These are phyloP conservation scores for Sesia bembeciformis DNA, from an alignment of 2,888 invertebrate genomes.

Conservation along the genomic window DNA sequence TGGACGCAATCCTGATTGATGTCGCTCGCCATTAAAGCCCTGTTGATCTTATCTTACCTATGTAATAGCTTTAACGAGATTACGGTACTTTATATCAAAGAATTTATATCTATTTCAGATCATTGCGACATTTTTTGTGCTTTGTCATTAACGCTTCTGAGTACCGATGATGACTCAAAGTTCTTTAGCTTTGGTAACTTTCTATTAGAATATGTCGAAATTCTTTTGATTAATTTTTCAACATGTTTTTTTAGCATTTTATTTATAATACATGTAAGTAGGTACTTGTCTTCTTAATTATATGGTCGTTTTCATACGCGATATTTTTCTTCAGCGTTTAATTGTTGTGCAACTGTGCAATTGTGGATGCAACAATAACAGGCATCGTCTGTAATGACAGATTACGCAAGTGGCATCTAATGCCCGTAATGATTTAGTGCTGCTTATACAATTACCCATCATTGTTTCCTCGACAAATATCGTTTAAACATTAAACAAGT, in stretches of 20 bases:
- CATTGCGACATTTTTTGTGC: no score
- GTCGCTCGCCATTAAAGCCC: slow-evolving; percentile 46
- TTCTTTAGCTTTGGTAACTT: no score
- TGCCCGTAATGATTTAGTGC: background rate
- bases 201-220: no score
- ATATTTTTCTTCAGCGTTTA: background rate
- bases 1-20: slow-evolving; percentile 45
- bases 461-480: background rate
- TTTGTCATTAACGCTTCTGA: no score
- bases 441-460: background rate
- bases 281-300: slow-evolving; percentile 45
- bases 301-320: background rate
- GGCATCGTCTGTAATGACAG: slow-evolving; percentile 44
- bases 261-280: slow-evolving; percentile 52
- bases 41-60: slow-evolving; percentile 45
- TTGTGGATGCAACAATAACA: slow-evolving; percentile 19
- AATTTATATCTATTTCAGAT: no score
- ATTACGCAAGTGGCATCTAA: slow-evolving; percentile 35
- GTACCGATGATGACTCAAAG: no score
- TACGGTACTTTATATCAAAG: slow-evolving; percentile 34
- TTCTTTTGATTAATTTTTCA: no score
- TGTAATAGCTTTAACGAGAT: slow-evolving; percentile 61
- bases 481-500: slow-evolving; percentile 3
- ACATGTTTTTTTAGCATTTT: no score
- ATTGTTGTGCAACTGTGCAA: slow-evolving; percentile 9